Evolutionary conservation across 1,140 invertebrate genomes (phyloP), one percentile per base, ranked within the genome.

Genomic region (Zaprionus davidi): DNA sequence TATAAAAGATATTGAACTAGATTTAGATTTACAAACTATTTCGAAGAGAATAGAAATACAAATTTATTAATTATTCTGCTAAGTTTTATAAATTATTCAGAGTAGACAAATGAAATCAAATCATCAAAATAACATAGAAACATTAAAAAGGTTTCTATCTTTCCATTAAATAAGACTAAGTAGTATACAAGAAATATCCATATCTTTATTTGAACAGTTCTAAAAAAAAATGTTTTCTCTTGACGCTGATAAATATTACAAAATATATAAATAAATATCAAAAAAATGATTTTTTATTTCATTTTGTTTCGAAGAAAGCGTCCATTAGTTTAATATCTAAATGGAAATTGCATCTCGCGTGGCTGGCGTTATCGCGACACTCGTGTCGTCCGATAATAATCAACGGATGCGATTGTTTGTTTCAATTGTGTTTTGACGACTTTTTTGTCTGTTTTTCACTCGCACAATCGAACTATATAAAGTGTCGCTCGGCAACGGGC

Each of bases 321-420:
- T 53, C 53, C 63, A 65, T 74, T 69, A 69, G 36, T 59, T 78
- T 64, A 58, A 22, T 76, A 72, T 56, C 58, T 67, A 66, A 72
- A 65, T 66, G 65, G 56, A 41, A 46, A 41, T 60, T 44, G 46
- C 57, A 41, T 74, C 22, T 34, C 26, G 34, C 5, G 5, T 69
- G 5, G 36, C 49, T 20, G 36, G n/a, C 51, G 34, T 63, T 70
- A 59, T 66, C 72, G 49, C 22, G 31, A 5, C 24, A 5, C 24
- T 26, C 28, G 31, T 63, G 31, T 64, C 20, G 6, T 15, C 11
- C 49, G 38, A 86, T 86, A 77, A 74, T 76, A 82, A 88, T 84
- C 85, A 76, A 88, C 83, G 71, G 71, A 84, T 83, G 81, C 57
- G 79, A 49, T 63, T 87, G 83, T 87, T 69, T 51, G 46, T 51